Conservation (phyloP, 2,797 vertebrate genomes). For the Sciaenops ocellatus region DNA sequence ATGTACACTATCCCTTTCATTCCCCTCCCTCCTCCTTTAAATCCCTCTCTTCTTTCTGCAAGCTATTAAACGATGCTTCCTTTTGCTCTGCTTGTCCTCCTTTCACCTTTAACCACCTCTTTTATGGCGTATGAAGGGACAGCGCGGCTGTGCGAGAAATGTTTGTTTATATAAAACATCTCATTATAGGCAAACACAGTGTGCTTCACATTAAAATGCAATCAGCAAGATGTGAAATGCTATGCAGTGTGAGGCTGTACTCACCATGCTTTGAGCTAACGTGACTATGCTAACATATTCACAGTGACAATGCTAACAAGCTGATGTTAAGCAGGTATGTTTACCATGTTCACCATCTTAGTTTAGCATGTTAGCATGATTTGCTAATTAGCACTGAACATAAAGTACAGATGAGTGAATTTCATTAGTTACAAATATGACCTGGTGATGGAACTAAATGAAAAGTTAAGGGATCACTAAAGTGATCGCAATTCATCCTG, state of each 20-base stretch:
- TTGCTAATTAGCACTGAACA: background rate
- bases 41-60: background rate
- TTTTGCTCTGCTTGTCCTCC: constrained; percentile 18
- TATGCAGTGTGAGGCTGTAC: background rate
- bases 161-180: background rate
- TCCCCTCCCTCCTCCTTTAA: background rate
- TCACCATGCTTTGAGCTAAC: background rate
- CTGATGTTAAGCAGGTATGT: no score
- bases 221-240: background rate
- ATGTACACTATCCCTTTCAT: background rate
- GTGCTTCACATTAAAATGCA: background rate
- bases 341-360: no score
- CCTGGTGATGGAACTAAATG: background rate
- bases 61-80: constrained; percentile 2
- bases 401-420: background rate
- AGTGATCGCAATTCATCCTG: background rate
- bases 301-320: background rate
- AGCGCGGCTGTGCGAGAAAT: constrained; percentile 26
- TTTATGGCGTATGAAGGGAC: background rate
- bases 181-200: background rate
- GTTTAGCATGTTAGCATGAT: no score
- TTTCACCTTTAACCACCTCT: background rate
- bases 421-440: background rate
- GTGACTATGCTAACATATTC: background rate
- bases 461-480: background rate